These are phyloP conservation scores for Drosophila bocki DNA, from an alignment of 1,140 invertebrate genomes.

Conservation along the genomic window DNA sequence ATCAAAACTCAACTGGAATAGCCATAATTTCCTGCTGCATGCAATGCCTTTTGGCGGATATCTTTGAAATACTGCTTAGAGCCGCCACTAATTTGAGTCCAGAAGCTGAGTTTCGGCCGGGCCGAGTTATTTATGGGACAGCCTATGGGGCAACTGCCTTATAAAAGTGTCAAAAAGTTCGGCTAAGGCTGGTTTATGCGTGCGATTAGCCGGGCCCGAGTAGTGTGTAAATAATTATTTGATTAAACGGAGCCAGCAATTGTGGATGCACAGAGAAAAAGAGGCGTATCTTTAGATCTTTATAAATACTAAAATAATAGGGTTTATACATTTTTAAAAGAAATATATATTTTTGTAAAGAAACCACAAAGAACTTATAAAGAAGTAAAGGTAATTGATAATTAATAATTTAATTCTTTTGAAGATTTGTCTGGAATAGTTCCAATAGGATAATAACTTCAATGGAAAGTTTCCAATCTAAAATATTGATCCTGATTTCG, in stretches of 20 bases:
- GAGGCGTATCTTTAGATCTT: background rate
- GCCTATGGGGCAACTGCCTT: constrained; percentile 73
- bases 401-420: too few species aligned
- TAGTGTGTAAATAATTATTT: constrained; percentile 76
- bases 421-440: too few species aligned
- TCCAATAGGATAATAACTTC: background rate
- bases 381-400: background rate
- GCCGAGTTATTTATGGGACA: constrained; percentile 76
- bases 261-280: constrained; percentile 22
- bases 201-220: constrained; percentile 52
- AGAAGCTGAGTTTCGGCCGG: constrained; percentile 57
- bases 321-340: too few species aligned
- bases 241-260: constrained; percentile 33
- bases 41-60: constrained; percentile 43
- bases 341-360: too few species aligned
- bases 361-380: background rate
- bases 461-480: too few species aligned
- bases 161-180: constrained; percentile 82
- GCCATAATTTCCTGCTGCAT: constrained; percentile 54
- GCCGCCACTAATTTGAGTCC: constrained; percentile 66
- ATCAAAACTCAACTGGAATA: constrained; percentile 31
- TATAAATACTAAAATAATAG: too few species aligned
- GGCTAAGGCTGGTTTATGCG: constrained; percentile 66
- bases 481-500: background rate
- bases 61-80: constrained; percentile 62